Conservation (phyloP, 2,113 vertebrate genomes). For the Gnathonemus echidnorhynchus region DNA sequence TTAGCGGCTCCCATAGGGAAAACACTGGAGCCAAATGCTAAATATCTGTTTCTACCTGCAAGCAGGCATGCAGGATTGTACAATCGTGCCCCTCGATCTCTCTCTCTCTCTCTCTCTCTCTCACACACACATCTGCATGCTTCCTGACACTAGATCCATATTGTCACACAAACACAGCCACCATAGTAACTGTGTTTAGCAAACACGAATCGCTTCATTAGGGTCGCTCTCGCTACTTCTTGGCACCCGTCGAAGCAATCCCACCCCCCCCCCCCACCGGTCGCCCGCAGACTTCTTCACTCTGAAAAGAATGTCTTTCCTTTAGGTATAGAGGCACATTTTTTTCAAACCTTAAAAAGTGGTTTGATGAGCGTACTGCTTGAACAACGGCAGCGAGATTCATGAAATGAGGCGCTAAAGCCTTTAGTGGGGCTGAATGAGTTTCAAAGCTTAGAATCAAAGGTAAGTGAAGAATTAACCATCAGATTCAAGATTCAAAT, state of each 20-base stretch:
- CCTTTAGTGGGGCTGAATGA: not conserved
- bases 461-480: not conserved
- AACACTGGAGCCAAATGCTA: not conserved
- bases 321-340: not conserved
- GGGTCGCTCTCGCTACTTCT: not conserved
- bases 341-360: not conserved
- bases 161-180: constrained; percentile 11
- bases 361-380: not conserved
- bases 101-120: too few relatives aligned
- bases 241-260: not conserved
- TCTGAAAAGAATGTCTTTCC: not conserved
- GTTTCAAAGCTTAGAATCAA: not conserved
- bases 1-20: not conserved
- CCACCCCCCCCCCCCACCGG: not conserved
- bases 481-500: not conserved
- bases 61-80: not conserved
- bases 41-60: constrained; percentile 13
- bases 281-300: not conserved
- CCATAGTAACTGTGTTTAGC: constrained; percentile 21
- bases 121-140: not conserved
- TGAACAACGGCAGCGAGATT: not conserved
- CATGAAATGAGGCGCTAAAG: not conserved
- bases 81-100: not conserved
- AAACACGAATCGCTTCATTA: not conserved
- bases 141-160: not conserved